phyloP scores from a whole-genome alignment of 2,113 vertebrate species.

The Psittacara wagleri region DNA sequence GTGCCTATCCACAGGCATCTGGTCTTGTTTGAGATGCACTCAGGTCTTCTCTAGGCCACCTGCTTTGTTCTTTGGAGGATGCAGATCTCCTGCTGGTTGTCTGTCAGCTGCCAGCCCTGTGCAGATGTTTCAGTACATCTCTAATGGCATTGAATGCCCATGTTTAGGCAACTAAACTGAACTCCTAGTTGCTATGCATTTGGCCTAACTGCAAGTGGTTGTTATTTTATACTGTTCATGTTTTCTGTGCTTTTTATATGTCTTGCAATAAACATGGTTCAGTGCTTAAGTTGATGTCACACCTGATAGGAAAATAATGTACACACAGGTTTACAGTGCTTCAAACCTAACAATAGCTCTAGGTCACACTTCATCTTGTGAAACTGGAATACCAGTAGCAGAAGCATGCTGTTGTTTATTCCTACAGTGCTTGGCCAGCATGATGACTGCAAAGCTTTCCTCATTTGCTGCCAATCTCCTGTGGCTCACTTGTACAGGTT shows the following conservation, averaged over 20 bases:
- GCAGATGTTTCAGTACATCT: background rate
- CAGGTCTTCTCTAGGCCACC: background rate
- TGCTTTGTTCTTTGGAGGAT: background rate
- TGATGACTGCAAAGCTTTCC: background rate
- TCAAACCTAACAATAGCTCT: background rate
- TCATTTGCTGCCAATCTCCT: background rate
- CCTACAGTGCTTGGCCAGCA: background rate
- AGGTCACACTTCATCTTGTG: background rate
- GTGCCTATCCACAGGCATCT: background rate
- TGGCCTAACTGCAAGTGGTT: background rate
- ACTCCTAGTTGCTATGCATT: background rate
- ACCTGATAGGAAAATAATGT: background rate
- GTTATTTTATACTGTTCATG: background rate
- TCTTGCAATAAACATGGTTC: background rate
- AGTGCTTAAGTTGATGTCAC: background rate
- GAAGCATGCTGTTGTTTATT: background rate
- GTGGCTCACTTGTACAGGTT: background rate
- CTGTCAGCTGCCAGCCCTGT: background rate
- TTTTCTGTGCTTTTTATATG: background rate
- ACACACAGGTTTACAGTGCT: background rate
- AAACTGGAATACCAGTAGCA: background rate
- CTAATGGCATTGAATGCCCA: background rate
- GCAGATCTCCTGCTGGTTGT: background rate
- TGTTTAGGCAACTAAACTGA: background rate
- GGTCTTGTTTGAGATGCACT: background rate